Evolutionary conservation across 2,888 invertebrate genomes (phyloP).

Genomic region (Eucera pruinosa): DNA sequence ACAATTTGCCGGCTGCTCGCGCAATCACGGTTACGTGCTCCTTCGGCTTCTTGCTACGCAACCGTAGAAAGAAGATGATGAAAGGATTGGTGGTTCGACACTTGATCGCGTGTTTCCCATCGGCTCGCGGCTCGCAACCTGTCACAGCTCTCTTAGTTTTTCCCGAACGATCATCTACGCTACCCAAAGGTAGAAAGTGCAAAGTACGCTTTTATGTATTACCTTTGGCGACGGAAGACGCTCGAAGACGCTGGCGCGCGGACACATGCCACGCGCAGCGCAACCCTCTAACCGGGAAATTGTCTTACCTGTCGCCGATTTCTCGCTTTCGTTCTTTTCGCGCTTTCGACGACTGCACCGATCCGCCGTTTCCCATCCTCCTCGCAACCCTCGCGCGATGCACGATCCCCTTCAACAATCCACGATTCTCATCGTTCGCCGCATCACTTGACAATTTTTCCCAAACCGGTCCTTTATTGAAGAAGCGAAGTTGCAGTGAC

Average conservation of each 20-base stretch:
- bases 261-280: no score
- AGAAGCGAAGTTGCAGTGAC: slow-evolving; percentile 22
- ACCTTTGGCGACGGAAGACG: not conserved
- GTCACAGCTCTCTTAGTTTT: slow-evolving; percentile 24
- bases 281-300: slow-evolving; percentile 17
- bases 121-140: not conserved
- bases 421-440: not conserved
- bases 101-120: slow-evolving; percentile 6
- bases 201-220: slow-evolving; percentile 62
- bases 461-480: not conserved
- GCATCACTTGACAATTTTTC: slow-evolving; percentile 63
- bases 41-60: slow-evolving; percentile 75
- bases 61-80: slow-evolving; percentile 77
- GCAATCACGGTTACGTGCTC: slow-evolving; percentile 77
- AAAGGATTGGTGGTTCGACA: slow-evolving; percentile 78
- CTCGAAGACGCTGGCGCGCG: not conserved
- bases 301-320: slow-evolving; percentile 52
- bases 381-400: not conserved
- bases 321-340: slow-evolving; percentile 46
- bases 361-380: slow-evolving; percentile 61
- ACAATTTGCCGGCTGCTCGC: slow-evolving; percentile 77
- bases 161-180: slow-evolving; percentile 59
- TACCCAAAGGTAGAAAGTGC: slow-evolving; percentile 69
- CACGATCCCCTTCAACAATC: not conserved
- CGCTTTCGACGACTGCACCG: slow-evolving; percentile 33